A percentile compares a stretch with the other conserved stretches of the same genome.
phyloP scores from a whole-genome alignment of 2,797 vertebrate genomes.

The Acrossocheilus wenchowensis region DNA sequence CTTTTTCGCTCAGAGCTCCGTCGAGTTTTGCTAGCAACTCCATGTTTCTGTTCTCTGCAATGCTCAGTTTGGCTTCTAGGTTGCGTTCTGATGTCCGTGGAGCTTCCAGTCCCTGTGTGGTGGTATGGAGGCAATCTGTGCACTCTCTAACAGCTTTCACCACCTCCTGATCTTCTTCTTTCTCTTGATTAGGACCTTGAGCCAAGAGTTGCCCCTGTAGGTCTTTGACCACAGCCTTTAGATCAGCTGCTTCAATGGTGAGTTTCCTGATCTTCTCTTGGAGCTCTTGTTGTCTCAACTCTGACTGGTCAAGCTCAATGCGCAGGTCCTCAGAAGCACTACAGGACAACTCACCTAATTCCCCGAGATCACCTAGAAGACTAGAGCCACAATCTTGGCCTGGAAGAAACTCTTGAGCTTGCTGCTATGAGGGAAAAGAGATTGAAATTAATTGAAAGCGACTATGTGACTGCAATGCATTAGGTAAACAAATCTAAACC shows the following conservation, averaged over 20 bases:
- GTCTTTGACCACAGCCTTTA: slow-evolving; percentile 75
- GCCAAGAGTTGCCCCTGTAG: slow-evolving; percentile 79
- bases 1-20: slow-evolving; percentile 71
- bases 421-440: slow-evolving; percentile 47
- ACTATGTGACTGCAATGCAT: background rate
- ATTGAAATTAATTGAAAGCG: background rate
- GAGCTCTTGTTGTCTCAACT: slow-evolving; percentile 85
- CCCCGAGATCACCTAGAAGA: slow-evolving; percentile 75
- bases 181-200: slow-evolving; percentile 67
- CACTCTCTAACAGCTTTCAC: slow-evolving; percentile 57
- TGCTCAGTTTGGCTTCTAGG: slow-evolving; percentile 72
- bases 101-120: slow-evolving; percentile 66
- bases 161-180: slow-evolving; percentile 67
- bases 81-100: slow-evolving; percentile 66
- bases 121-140: slow-evolving; percentile 61
- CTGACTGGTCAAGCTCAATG: slow-evolving; percentile 89
- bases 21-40: slow-evolving; percentile 77
- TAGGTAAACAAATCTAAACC: background rate
- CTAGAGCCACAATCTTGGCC: slow-evolving; percentile 81
- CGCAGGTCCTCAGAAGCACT: slow-evolving; percentile 87
- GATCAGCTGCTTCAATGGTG: slow-evolving; percentile 68
- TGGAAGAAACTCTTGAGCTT: slow-evolving; percentile 84
- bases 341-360: slow-evolving; percentile 80
- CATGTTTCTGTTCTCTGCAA: slow-evolving; percentile 77
- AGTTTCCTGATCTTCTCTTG: slow-evolving; percentile 70